Evolutionary conservation across 2,113 vertebrate genomes (phyloP).

Genomic region (Mustelus asterias): DNA sequence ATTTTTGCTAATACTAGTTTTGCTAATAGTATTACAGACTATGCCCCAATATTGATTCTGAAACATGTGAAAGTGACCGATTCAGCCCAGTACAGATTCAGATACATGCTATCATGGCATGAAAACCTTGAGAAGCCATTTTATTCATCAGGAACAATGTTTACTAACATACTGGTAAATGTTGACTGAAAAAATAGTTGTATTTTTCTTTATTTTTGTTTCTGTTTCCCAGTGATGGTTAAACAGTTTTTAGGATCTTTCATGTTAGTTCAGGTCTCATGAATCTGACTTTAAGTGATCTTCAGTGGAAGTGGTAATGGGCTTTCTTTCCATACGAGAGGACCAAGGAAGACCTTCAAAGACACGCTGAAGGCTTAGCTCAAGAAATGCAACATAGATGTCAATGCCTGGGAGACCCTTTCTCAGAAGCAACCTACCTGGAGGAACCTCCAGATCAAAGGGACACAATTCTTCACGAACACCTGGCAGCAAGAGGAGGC

Average conservation of each 20-base stretch:
- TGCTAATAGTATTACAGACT: too few species aligned
- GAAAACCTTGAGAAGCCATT: not conserved
- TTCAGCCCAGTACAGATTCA: not conserved
- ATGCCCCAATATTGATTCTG: not conserved
- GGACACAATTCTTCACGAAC: too few species aligned
- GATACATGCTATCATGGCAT: not conserved
- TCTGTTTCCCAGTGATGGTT: not conserved
- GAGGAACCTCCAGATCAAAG: too few species aligned
- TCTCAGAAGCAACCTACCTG: too few species aligned
- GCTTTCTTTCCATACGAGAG: not conserved
- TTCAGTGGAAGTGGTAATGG: not conserved
- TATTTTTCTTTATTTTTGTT: not conserved
- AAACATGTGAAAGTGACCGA: not conserved
- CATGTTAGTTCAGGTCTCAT: not conserved
- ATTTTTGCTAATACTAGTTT: too few species aligned
- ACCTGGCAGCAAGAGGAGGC: too few species aligned
- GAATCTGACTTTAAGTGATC: not conserved
- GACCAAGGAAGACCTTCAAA: too few species aligned
- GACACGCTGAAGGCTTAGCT: too few species aligned
- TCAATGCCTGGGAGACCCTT: too few species aligned
- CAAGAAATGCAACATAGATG: too few species aligned
- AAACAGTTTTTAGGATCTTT: not conserved
- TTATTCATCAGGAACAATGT: too few species aligned
- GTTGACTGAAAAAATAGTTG: not conserved
- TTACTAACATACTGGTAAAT: not conserved